A percentile compares a stretch with the other conserved stretches of the same genome.
Evolutionary conservation across 1,140 invertebrate species (phyloP).

Genomic region (Drosophila jambulina): DNA sequence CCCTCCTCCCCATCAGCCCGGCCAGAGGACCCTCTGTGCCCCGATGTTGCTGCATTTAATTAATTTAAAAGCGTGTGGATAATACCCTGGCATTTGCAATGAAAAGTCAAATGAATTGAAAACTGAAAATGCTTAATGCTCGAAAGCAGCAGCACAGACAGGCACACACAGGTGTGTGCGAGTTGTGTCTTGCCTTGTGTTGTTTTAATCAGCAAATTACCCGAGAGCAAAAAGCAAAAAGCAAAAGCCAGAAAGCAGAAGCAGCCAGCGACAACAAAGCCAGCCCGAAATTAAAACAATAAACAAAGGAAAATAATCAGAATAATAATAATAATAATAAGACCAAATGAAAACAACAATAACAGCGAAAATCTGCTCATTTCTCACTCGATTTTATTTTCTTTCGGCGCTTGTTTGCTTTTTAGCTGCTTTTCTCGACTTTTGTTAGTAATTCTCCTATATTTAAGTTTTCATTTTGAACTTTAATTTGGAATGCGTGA

Average conservation of each 20-base stretch:
- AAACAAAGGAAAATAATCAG: conserved; percentile 60
- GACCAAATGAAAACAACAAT: conserved; percentile 41
- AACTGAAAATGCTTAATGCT: conserved; percentile 77
- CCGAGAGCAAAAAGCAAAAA: conserved; percentile 38
- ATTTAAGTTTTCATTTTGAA: not conserved
- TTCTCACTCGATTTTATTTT: conserved; percentile 44
- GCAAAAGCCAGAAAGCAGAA: not conserved
- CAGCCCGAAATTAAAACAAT: conserved; percentile 52
- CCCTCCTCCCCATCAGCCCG: not conserved
- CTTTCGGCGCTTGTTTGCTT: conserved; percentile 15
- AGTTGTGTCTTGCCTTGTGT: conserved; percentile 53
- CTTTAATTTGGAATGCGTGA: not conserved
- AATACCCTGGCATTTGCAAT: conserved; percentile 80
- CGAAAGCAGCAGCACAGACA: conserved; percentile 39
- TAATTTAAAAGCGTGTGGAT: conserved; percentile 84
- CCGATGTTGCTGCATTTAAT: conserved; percentile 68
- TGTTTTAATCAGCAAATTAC: conserved; percentile 76
- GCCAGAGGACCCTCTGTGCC: not conserved
- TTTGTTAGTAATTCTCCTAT: not conserved
- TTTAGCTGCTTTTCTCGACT: not conserved
- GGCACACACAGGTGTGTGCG: conserved; percentile 19
- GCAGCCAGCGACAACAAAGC: conserved; percentile 28
- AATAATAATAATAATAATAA: conserved; percentile 55
- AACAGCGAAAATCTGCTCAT: conserved; percentile 43
- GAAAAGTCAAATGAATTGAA: conserved; percentile 83